A percentile compares a stretch with the other conserved stretches of the same genome.
Evolutionary conservation across 2,888 invertebrate genomes (phyloP).

Genomic region (Cyclophora punctaria): DNA sequence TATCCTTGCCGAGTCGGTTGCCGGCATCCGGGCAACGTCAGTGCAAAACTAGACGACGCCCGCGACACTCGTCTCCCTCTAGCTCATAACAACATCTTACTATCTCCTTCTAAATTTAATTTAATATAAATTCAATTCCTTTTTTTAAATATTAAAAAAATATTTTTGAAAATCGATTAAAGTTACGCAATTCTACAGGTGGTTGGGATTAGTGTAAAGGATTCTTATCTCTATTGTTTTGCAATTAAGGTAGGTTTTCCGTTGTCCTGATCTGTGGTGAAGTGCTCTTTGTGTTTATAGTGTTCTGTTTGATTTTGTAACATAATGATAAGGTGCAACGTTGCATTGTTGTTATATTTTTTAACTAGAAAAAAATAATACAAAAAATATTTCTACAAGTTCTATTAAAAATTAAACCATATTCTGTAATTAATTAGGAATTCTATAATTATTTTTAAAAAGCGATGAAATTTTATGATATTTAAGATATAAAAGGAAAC

Average conservation of each 20-base stretch:
- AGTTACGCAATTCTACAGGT: constrained; percentile 31
- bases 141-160: background rate
- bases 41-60: constrained; percentile 11
- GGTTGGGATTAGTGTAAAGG: constrained; percentile 17
- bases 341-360: no score
- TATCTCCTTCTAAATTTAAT: no score
- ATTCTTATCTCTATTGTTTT: constrained; percentile 20
- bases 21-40: constrained; percentile 6
- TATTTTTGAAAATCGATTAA: constrained; percentile 9
- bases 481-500: no score
- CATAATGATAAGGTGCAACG: background rate
- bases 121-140: background rate
- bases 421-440: no score
- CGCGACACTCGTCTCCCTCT: constrained; percentile 6
- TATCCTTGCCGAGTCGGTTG: constrained; percentile 9
- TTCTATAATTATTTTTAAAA: no score
- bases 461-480: no score
- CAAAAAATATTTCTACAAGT: no score
- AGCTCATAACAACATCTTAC: background rate
- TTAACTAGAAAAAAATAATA: no score
- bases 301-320: constrained; percentile 6
- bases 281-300: constrained; percentile 11
- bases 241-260: constrained; percentile 24
- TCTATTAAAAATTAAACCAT: no score
- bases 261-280: constrained; percentile 14